phyloP scores from a whole-genome alignment of 2,888 invertebrate genomes.

The Tachina grossa region DNA sequence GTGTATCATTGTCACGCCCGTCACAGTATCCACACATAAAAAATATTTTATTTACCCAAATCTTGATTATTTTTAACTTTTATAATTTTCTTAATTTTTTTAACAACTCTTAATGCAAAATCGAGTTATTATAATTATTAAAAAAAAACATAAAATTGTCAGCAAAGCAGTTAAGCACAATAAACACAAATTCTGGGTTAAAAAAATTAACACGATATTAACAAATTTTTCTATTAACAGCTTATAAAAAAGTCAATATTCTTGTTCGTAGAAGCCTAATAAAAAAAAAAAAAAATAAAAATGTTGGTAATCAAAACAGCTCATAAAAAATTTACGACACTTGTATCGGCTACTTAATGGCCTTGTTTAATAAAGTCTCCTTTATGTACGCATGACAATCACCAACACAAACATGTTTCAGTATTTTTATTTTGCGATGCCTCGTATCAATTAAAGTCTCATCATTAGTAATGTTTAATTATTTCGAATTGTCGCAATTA shows the following conservation, averaged over 20 bases:
- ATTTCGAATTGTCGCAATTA: slow-evolving; percentile 69
- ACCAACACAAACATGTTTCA: background rate
- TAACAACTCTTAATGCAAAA: no score
- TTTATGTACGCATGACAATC: background rate
- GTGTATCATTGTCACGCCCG: no score
- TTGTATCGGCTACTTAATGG: slow-evolving; percentile 43
- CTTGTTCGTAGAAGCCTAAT: slow-evolving; percentile 28
- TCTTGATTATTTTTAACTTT: no score
- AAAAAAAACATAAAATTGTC: no score
- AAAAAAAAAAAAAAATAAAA: background rate
- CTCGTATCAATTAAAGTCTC: slow-evolving; percentile 61
- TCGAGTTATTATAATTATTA: no score
- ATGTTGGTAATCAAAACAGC: background rate
- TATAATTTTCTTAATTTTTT: no score
- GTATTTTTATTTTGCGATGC: slow-evolving; percentile 45
- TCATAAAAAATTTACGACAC: slow-evolving; percentile 49
- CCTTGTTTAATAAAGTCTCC: slow-evolving; percentile 28
- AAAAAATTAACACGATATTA: background rate
- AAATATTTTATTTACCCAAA: no score
- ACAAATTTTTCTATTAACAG: background rate
- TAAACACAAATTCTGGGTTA: no score
- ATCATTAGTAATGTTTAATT: slow-evolving; percentile 68
- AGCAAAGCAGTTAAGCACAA: background rate
- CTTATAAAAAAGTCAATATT: slow-evolving; percentile 25
- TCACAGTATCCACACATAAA: no score